Base-by-base conservation (phyloP, 2,888 invertebrate genomes). In the Rhodophaea formosa region DNA sequence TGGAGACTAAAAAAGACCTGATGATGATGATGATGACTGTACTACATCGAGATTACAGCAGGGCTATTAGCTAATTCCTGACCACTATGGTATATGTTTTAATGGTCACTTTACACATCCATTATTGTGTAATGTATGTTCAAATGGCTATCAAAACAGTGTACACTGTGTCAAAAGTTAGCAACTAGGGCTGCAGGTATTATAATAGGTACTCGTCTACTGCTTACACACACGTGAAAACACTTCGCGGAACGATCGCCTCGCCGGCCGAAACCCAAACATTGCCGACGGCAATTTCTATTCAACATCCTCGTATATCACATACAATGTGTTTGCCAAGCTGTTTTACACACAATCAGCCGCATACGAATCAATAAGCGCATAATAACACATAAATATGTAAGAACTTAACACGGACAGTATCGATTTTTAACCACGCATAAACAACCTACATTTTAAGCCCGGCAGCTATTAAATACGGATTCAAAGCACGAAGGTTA, bases 351-450 rank as follows among this genome's bases (percentile, higher is more conserved):
- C 35, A 35, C 5, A 35, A 16, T 39, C 16, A 51, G 14, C 35
- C 14, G 47, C 47, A 16, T 16, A 12, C 16, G n/a, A 39, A 51
- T 55, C 54, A 55, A 55, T 55, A 55, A 30, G 5, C n/a, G 15
- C 32, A 35, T 17, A 30, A 46, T 32, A n/a, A 45, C 45, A 16
- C 54, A 29, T 46, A 16, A 35, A 45, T 55, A 55, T 46, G 45
- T 45, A 46, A 46, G 32, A 45, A 7, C 16, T 35, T 12, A 10
- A 1, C n/a, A 30, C 29, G 23, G n/a, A 17, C 32, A 14, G 7
- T 55, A 55, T 55, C 35, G 54, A 55, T 55, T 45, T 43, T 44
- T 23, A 10, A 3, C 45, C 32, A 45, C 32, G 45, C 32, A 46
- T 14, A 39, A 42, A 10, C 29, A 39, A 42, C 15, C 14, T 12